Conservation (phyloP, 64 coral and sea anemone species). For the Actinia tenebrosa region DNA sequence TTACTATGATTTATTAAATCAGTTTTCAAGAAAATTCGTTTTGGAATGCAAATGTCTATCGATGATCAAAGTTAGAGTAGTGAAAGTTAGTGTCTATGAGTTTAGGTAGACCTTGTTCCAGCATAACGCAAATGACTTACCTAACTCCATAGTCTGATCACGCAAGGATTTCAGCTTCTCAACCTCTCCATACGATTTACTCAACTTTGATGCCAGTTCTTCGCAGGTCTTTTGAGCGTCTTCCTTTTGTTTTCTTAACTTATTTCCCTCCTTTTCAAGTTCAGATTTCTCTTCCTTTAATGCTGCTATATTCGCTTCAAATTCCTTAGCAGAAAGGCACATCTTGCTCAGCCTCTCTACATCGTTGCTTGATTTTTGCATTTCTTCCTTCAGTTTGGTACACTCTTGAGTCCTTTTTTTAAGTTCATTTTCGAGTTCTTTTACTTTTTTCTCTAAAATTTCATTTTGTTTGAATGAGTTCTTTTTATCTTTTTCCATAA, state of each 20-base stretch:
- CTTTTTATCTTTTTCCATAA: slow-evolving; percentile 51
- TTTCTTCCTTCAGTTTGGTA: slow-evolving; percentile 25
- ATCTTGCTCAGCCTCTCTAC: slow-evolving; percentile 27
- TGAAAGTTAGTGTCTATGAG: no score
- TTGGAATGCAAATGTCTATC: no score
- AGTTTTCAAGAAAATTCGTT: no score
- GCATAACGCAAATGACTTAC: not conserved
- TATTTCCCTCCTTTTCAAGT: slow-evolving; percentile 47
- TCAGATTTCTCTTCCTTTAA: slow-evolving; percentile 25
- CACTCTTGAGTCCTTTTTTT: slow-evolving; percentile 19
- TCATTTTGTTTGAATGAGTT: slow-evolving; percentile 33
- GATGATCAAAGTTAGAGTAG: no score
- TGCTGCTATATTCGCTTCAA: slow-evolving; percentile 23
- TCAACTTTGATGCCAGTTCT: slow-evolving; percentile 78
- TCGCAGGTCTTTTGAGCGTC: slow-evolving; percentile 67
- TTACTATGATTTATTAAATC: no score
- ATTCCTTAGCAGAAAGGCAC: not conserved
- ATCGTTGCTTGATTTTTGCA: slow-evolving; percentile 21
- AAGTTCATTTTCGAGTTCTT: slow-evolving; percentile 32
- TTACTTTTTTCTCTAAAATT: slow-evolving; percentile 35
- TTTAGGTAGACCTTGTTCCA: no score
- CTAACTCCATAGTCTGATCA: not conserved
- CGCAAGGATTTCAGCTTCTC: slow-evolving; percentile 33
- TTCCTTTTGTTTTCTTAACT: slow-evolving; percentile 58
- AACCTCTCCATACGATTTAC: slow-evolving; percentile 60